Percentiles rank a stretch among this genome's conserved stretches.
phyloP scores from a whole-genome alignment of 2,888 invertebrate genomes.

The Ophioninae sp. region DNA sequence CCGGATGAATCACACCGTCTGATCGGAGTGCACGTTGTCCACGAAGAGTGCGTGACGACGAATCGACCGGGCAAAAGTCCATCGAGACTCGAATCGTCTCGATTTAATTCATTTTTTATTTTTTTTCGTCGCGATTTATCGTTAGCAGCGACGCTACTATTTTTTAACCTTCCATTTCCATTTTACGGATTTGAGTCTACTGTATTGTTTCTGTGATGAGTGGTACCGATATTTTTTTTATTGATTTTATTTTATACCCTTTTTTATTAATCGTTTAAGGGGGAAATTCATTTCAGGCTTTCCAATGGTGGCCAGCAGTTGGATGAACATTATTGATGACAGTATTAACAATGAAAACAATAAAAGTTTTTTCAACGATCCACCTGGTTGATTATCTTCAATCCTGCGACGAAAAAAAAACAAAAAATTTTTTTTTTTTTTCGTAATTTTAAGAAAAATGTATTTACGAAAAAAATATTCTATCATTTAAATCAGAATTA shows the following conservation, averaged over 20 bases:
- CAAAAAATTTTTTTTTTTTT: no score
- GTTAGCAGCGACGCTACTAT: conserved; percentile 17
- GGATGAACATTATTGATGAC: background rate
- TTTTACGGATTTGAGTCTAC: conserved; percentile 2
- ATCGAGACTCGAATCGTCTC: conserved; percentile 41
- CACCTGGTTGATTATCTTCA: background rate
- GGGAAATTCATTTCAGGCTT: background rate
- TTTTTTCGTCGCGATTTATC: conserved; percentile 31
- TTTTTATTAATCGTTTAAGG: no score
- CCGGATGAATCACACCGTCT: conserved; percentile 64
- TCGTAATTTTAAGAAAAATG: no score
- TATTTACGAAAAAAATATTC: no score
- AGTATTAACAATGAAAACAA: background rate
- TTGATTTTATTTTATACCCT: background rate
- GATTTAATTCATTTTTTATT: conserved; percentile 42
- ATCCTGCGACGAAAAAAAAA: no score
- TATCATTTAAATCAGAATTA: no score
- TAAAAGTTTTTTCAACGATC: background rate
- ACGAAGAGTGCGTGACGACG: conserved; percentile 12
- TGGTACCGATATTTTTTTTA: background rate
- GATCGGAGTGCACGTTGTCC: conserved; percentile 1
- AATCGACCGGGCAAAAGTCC: conserved; percentile 6
- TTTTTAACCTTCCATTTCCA: background rate
- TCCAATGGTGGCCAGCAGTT: background rate
- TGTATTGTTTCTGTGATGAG: conserved; percentile 19